Base-by-base conservation (phyloP, 2,888 invertebrate species). In the Eupeodes luniger region DNA sequence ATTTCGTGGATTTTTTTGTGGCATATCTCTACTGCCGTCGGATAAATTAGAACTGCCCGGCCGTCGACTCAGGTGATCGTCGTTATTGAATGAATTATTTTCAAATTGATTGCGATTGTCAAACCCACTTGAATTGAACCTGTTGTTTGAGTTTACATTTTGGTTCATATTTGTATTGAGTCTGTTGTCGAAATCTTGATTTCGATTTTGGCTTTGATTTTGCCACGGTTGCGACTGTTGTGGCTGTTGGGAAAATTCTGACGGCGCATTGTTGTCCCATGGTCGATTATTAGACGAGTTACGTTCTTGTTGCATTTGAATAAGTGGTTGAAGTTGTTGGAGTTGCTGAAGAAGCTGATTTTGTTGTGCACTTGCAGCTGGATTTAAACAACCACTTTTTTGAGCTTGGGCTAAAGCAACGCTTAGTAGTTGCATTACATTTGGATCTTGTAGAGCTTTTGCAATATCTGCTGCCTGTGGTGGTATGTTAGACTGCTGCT, bases 11-110 rank as follows among this genome's bases (percentile, higher is more conserved):
- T 86, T 86, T 86, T 74, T 86, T 51, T 78, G 78, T n/a, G 61
- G 62, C 93, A 89, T 92, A 93, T 88, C 93, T 92, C 5, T 93
- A 92, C 90, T 93, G 91, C 92, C 93, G 93, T 77, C 92, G 91
- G 19, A 93, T 92, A 81, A 93, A 92, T 85, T 93, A 92, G 49
- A 92, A 91, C 59, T 93, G 92, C 89, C 93, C 92, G 6, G 91
- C 91, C 87, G 93, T 92, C 93, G 93, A 93, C 89, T 93, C 3
- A 40, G n/a, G 16, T 69, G 79, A 44, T 75, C 67, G 5, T 64
- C 66, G 6, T 80, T 86, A 27, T 61, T 76, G n/a, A 80, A 76
- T 0, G 72, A 36, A 66, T 81, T 82, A 34, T 67, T 49, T 67
- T 78, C 69, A 74, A 72, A 77, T 14, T 57, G 67, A 62, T 69